phyloP scores from a whole-genome alignment of 1,140 invertebrate species.

The Carcinoscorpius rotundicauda region DNA sequence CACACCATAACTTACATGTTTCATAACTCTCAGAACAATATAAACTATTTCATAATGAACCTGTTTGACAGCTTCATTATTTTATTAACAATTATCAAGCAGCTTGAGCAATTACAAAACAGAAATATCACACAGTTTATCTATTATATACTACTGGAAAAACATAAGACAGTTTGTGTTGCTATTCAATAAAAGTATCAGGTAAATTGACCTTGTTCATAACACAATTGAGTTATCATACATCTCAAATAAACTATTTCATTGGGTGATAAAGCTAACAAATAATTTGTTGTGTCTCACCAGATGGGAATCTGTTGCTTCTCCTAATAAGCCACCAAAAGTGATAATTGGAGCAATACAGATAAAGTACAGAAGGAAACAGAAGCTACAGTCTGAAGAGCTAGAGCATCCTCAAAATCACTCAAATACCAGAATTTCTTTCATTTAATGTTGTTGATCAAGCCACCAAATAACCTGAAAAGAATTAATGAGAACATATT shows the following conservation, averaged over 20 bases:
- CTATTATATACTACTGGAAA: no score
- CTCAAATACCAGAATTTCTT: constrained; percentile 63
- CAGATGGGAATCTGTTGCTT: constrained; percentile 93
- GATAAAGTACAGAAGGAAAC: constrained; percentile 93
- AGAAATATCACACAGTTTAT: no score
- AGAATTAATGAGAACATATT: no score
- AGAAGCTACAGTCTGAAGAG: constrained; percentile 87
- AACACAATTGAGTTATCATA: no score
- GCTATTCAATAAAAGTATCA: neutral
- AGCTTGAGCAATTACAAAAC: no score
- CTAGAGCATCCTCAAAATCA: constrained; percentile 67
- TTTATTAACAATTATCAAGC: no score
- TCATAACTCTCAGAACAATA: no score
- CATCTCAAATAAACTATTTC: no score
- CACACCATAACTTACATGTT: no score
- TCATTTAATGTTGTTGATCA: constrained; percentile 86
- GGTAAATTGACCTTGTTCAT: neutral
- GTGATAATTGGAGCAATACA: constrained; percentile 96
- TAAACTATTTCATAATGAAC: no score
- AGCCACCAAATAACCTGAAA: constrained; percentile 63
- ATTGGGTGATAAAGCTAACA: no score
- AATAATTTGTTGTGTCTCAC: constrained; percentile 26
- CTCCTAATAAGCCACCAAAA: constrained; percentile 84
- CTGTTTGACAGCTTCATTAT: no score
- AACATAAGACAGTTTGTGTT: neutral